phyloP scores from a whole-genome alignment of 1,140 invertebrate genomes.

The Metaphire vulgaris region DNA sequence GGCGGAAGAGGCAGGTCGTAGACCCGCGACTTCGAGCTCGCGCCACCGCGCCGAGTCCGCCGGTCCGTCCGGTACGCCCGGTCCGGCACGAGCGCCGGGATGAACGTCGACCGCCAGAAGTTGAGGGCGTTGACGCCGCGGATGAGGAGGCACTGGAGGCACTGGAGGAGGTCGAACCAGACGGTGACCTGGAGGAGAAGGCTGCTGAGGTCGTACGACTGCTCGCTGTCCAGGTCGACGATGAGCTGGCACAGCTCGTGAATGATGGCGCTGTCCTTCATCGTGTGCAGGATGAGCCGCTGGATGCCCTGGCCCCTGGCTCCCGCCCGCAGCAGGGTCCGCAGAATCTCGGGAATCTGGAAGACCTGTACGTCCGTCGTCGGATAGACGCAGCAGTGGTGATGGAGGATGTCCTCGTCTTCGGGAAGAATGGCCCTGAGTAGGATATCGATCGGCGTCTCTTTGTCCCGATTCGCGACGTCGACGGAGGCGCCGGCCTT shows the following conservation, averaged over 20 bases:
- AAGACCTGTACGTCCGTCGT: not conserved
- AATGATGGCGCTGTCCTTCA: slow-evolving; percentile 1
- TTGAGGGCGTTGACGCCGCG: slow-evolving; percentile 12
- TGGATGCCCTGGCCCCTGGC: slow-evolving; percentile 6
- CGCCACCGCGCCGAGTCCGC: not conserved
- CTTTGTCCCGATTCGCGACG: not conserved
- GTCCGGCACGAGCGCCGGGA: slow-evolving; percentile 13
- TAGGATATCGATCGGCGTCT: slow-evolving; percentile 11
- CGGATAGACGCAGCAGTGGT: slow-evolving; percentile 19
- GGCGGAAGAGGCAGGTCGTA: not conserved
- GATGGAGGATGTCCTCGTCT: slow-evolving; percentile 7
- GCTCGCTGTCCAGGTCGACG: not conserved
- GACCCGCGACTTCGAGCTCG: not conserved
- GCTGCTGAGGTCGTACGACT: slow-evolving; percentile 10
- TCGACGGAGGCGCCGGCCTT: not conserved
- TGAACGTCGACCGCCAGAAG: slow-evolving; percentile 17
- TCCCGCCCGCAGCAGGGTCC: slow-evolving; percentile 5
- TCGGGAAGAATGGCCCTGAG: slow-evolving; percentile 3
- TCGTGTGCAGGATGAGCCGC: slow-evolving; percentile 6
- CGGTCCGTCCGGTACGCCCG: not conserved
- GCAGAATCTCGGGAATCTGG: not conserved
- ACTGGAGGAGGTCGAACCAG: slow-evolving; percentile 14
- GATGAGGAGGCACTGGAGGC: slow-evolving; percentile 6
- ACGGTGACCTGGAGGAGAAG: slow-evolving; percentile 18
- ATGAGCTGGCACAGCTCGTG: slow-evolving; percentile 6